Base-by-base conservation (phyloP, 2,888 invertebrate genomes). In the Epistrophe grossulariae region DNA sequence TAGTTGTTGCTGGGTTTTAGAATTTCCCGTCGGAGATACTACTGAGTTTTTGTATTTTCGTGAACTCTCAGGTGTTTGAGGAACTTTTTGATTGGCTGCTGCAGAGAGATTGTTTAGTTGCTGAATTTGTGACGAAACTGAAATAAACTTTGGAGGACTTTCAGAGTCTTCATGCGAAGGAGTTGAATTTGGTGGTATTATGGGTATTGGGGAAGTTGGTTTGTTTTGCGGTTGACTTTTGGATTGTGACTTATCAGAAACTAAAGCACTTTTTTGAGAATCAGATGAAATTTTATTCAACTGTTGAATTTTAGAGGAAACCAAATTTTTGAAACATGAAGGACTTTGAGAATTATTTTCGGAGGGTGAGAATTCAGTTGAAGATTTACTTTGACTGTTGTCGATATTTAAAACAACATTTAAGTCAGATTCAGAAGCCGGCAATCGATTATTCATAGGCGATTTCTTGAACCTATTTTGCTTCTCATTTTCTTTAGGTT, bases 331-430 rank as follows among this genome's bases (percentile, higher is more conserved):
- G 0, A 17, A n/a, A 9, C 19, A 19, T 15, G 50, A 5, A 68
- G 35, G 48, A 13, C 8, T n/a, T 48, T 48, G 17, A 9, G 17
- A 19, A 15, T 31, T n/a, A 17, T 19, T 4, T 0, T 38, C 50
- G 0, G 19, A 38, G 0, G n/a, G 8, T 8, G 10, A 19, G 19
- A 4, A 0, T 1, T 55, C 24, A 55, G 11, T 6, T 7, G 48
- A 5, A n/a, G 84, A 77, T 50, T 80, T 81, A 64, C 59, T 74
- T 38, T 73, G 78, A 74, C 74, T 85, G 11, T 82, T 85, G n/a
- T 85, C 81, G 1, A 85, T 85, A 24, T 85, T 82, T 8, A 85
- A 6, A 31, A 85, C 74, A 2, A 85, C 10, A 70, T 85, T 73
- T 15, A 62, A 74, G 28, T 55, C 78, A 35, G 72, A 55, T 11